These are phyloP conservation scores for Leptodactylus fuscus DNA, from an alignment of 2,113 vertebrate species.

Conservation along the genomic window DNA sequence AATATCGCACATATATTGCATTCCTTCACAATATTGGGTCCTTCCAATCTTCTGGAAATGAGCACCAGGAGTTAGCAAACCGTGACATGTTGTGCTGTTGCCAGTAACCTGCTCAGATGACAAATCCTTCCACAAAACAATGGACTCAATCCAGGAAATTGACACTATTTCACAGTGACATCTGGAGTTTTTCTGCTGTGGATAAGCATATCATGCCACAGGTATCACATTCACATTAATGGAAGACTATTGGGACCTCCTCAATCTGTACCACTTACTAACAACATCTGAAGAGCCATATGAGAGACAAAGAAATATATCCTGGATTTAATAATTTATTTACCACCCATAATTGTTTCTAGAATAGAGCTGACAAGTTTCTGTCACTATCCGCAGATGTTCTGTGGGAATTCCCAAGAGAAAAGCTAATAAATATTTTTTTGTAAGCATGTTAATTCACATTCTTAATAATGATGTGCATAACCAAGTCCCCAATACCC, in stretches of 20 bases:
- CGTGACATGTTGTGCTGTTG: slow-evolving; percentile 21
- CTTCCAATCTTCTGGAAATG: background rate
- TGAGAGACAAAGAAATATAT: slow-evolving; percentile 35
- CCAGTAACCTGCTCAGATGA: slow-evolving; percentile 19
- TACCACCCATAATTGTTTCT: slow-evolving; percentile 27
- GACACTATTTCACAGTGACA: slow-evolving; percentile 53
- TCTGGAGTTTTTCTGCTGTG: slow-evolving; percentile 44
- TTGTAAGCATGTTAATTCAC: background rate
- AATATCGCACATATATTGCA: background rate
- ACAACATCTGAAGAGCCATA: slow-evolving; percentile 10
- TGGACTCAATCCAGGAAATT: slow-evolving; percentile 16
- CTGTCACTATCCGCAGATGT: background rate
- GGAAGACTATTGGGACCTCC: slow-evolving; percentile 44
- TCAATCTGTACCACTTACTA: slow-evolving; percentile 40
- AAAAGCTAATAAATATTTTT: background rate
- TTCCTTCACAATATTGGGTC: background rate
- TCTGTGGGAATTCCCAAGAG: background rate
- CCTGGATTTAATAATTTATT: slow-evolving; percentile 37
- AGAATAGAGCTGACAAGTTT: background rate
- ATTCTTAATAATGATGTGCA: too few relatives aligned
- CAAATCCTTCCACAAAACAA: background rate
- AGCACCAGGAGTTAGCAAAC: background rate
- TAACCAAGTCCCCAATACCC: too few relatives aligned
- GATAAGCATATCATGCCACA: slow-evolving; percentile 34
- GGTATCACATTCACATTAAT: slow-evolving; percentile 52